A percentile compares a stretch with the other conserved stretches of the same genome.
Conservation (phyloP, 2,113 vertebrate genomes). For the Aphyosemion australe region DNA sequence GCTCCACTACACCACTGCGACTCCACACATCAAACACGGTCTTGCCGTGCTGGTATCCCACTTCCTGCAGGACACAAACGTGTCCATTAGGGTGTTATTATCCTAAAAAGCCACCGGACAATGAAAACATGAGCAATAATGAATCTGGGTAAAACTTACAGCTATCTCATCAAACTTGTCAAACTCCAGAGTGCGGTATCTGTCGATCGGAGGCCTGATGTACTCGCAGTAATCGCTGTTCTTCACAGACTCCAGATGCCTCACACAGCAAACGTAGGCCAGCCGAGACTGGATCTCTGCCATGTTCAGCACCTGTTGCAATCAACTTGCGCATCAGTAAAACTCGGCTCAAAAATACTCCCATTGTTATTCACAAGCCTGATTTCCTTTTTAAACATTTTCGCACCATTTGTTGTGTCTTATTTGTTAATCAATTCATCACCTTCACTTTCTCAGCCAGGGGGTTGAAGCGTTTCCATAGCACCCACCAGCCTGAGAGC, state of each 20-base stretch:
- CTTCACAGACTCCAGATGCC: conserved; percentile 93
- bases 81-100: too few relatives aligned
- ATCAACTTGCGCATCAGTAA: conserved; percentile 8
- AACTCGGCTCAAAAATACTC: conserved; percentile 8
- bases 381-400: conserved; percentile 19
- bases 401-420: conserved; percentile 20
- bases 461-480: conserved; percentile 97
- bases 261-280: conserved; percentile 94
- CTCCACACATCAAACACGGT: conserved; percentile 92
- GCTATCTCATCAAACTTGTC: conserved; percentile 94
- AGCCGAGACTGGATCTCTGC: conserved; percentile 95
- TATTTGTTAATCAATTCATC: conserved; percentile 45
- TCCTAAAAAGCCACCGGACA: neutral
- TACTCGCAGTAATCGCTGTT: conserved; percentile 95
- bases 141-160: conserved; percentile 78
- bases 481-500: conserved; percentile 95
- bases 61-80: conserved; percentile 79
- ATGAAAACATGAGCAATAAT: neutral
- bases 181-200: conserved; percentile 92
- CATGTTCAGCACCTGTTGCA: conserved; percentile 90
- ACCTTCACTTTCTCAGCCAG: conserved; percentile 93
- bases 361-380: conserved; percentile 19
- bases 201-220: conserved; percentile 91
- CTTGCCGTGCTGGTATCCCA: conserved; percentile 93
- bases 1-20: conserved; percentile 90